Percentiles rank a stretch among this genome's conserved stretches.
Conservation (phyloP, 1,140 invertebrate genomes). For the Littorina saxatilis region DNA sequence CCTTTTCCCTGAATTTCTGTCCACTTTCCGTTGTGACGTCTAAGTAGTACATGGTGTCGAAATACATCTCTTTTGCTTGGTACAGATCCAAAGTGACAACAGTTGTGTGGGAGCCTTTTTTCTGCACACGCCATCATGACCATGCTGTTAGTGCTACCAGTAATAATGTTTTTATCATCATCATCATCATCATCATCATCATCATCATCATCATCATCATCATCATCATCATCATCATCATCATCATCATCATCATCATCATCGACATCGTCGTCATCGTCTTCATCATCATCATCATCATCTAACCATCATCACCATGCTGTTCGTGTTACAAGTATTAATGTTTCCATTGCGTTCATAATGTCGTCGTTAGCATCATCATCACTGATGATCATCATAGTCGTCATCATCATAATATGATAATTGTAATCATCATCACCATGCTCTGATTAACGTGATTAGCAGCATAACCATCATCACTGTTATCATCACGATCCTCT, state of each 20-base stretch:
- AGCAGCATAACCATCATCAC: no score
- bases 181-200: background rate
- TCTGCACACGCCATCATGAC: background rate
- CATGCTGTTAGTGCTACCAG: background rate
- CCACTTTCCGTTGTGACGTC: background rate
- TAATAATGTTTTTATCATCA: background rate
- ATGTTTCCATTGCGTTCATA: no score
- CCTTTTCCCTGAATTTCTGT: background rate
- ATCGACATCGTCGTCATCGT: background rate
- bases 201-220: background rate
- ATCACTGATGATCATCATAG: background rate
- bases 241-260: background rate
- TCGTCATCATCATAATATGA: background rate
- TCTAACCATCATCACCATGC: background rate
- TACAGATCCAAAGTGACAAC: background rate
- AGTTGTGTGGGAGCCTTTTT: background rate
- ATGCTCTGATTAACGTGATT: no score
- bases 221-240: background rate
- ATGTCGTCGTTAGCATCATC: no score
- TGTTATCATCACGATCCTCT: no score
- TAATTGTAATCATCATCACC: background rate
- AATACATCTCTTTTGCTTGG: background rate
- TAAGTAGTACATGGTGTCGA: background rate
- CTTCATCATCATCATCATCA: no score
- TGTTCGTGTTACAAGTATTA: no score